A percentile compares a stretch with the other conserved stretches of the same genome.
These are phyloP conservation scores for Equus quagga DNA, from an alignment of 2,113 vertebrate species.

Conservation along the genomic window DNA sequence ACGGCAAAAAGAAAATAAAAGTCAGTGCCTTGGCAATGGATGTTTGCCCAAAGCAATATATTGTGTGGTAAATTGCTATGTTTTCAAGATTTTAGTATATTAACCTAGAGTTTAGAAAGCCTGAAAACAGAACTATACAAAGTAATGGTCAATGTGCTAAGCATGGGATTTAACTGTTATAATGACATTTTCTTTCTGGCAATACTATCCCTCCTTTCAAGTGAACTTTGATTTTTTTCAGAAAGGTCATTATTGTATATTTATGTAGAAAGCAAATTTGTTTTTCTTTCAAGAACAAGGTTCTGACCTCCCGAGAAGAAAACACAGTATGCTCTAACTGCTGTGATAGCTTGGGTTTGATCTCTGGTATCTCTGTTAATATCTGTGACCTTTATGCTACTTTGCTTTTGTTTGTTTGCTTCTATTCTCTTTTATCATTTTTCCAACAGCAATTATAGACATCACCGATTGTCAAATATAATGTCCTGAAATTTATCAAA, in stretches of 20 bases:
- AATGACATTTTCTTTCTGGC: neutral
- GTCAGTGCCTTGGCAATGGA: neutral
- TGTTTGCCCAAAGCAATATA: neutral
- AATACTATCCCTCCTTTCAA: neutral
- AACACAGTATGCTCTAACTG: neutral
- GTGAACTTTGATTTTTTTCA: neutral
- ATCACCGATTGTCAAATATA: neutral
- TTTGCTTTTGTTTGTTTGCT: neutral
- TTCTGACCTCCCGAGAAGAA: neutral
- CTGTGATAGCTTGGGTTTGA: neutral
- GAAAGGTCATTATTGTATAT: neutral
- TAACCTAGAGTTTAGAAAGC: neutral
- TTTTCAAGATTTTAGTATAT: neutral
- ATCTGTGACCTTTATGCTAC: neutral
- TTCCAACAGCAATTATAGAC: neutral
- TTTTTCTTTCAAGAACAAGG: neutral
- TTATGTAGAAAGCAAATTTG: neutral
- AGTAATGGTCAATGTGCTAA: neutral
- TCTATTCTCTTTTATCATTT: neutral
- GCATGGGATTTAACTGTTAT: neutral
- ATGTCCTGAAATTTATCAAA: neutral
- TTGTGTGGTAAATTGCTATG: neutral
- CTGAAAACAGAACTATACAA: neutral
- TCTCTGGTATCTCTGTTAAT: neutral
- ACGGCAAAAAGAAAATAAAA: conserved; percentile 25